Percentiles rank a stretch among this genome's conserved stretches.
Evolutionary conservation across 1,140 invertebrate species (phyloP).

Genomic region (Zaprionus lachaisei): DNA sequence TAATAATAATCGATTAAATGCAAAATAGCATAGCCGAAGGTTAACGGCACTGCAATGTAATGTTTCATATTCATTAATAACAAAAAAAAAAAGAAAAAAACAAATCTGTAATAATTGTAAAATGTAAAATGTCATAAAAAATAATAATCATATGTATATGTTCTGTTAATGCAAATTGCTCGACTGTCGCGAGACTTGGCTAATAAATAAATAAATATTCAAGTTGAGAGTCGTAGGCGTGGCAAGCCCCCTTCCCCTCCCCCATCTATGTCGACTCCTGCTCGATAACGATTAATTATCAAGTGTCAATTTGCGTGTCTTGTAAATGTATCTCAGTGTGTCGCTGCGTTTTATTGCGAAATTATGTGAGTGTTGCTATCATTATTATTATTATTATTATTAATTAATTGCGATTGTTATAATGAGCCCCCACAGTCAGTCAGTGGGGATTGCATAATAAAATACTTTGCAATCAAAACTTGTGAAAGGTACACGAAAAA

Average conservation of each 20-base stretch:
- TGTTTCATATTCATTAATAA: not conserved
- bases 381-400: constrained; percentile 14
- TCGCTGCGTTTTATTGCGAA: constrained; percentile 45
- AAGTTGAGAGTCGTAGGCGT: constrained; percentile 17
- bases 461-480: constrained; percentile 11
- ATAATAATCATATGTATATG: not conserved
- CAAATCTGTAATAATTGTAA: constrained; percentile 20
- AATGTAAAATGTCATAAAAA: not conserved
- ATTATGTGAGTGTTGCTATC: constrained; percentile 25
- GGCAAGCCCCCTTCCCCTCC: not conserved
- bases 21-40: not conserved
- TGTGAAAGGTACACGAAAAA: constrained; percentile 42
- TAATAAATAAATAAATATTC: constrained; percentile 6
- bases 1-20: constrained; percentile 17
- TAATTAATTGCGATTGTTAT: constrained; percentile 45
- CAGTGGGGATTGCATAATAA: constrained; percentile 36
- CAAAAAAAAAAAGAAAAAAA: not conserved
- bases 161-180: not conserved
- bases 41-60: not conserved
- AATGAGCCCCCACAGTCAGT: constrained; percentile 34
- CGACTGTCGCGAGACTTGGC: not conserved
- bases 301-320: constrained; percentile 61
- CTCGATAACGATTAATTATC: constrained; percentile 70
- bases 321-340: constrained; percentile 64
- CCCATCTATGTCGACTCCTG: not conserved